Base-by-base conservation (phyloP, 2,888 invertebrate genomes). In the Cotesia congregata region DNA sequence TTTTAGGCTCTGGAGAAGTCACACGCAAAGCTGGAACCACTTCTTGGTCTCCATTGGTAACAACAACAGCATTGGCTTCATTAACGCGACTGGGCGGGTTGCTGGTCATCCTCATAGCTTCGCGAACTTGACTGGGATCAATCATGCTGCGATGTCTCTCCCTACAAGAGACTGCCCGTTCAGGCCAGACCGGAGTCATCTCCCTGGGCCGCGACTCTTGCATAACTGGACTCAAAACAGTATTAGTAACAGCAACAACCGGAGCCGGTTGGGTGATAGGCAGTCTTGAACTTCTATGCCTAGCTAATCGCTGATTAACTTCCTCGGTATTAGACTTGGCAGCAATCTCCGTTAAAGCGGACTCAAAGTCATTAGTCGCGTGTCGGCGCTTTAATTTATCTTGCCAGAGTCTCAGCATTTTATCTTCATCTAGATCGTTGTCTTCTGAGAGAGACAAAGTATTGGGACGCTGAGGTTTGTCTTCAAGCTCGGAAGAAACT, bases 351-450 rank as follows among this genome's bases (percentile, higher is more conserved):
- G 89, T 87, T 6, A 90, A 79, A 4, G 90, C 89, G 5, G 86
- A 85, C n/a, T 89, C 88, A 7, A 87, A 87, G 30, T 88, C 88
- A 73, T 82, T 82, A 15, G 87, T 84, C 5, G 86, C 84, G 59
- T 83, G 82, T 87, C 90, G 90, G 59, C 86, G 88, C 87, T 93
- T 94, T 70, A 94, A 89, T 87, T 94, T 92, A 73, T 93, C 94
- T 86, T 95, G 94, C 94, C 94, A 94, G 76, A 92, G 91, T 83
- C 93, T 93, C 60, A 94, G 87, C 88, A 89, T 84, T 20, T 83
- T 76, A 77, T 86, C 90, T 6, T 91, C 84, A 83, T 91, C 91
- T 5, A 88, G 83, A 38, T 83, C 83, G 38, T 88, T 86, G 1
- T 91, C 91, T 7, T 81, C 79, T 3, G 80, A 60, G 67, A 88